A percentile compares a stretch with the other conserved stretches of the same genome.
Conservation (phyloP, 1,140 invertebrate species). For the Mylabris phalerata region DNA sequence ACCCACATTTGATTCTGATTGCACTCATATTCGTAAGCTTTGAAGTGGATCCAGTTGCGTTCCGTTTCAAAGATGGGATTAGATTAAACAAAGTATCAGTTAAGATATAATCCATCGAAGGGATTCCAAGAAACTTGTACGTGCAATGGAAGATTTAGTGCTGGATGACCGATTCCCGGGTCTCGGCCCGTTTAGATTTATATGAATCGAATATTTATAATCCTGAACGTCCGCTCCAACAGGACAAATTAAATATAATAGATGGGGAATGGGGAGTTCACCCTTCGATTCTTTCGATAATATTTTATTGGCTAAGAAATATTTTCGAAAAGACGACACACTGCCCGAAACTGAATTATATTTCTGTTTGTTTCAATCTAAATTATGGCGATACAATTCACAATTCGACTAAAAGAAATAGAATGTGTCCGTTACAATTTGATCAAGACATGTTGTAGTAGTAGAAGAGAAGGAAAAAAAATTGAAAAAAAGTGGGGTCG, state of each 20-base stretch:
- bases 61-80: slow-evolving; percentile 13
- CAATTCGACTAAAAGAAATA: too few species aligned
- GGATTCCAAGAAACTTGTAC: background rate
- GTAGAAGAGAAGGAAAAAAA: too few species aligned
- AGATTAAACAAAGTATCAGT: slow-evolving; percentile 22
- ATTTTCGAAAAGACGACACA: too few species aligned
- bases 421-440: too few species aligned
- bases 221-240: slow-evolving; percentile 13
- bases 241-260: slow-evolving; percentile 27
- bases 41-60: slow-evolving; percentile 21
- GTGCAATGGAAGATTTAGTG: slow-evolving; percentile 10
- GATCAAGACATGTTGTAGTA: too few species aligned
- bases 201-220: slow-evolving; percentile 29
- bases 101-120: slow-evolving; percentile 16
- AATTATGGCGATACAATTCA: too few species aligned
- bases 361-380: too few species aligned
- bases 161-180: background rate
- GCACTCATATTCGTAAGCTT: slow-evolving; percentile 30
- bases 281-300: too few species aligned
- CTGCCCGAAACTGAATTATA: too few species aligned
- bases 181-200: slow-evolving; percentile 11
- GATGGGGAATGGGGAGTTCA: background rate
- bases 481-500: too few species aligned
- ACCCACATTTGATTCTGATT: slow-evolving; percentile 33
- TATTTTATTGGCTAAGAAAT: too few species aligned